These are phyloP conservation scores for Microtus ochrogaster DNA, from an alignment of 2,113 vertebrate genomes.

Conservation along the genomic window DNA sequence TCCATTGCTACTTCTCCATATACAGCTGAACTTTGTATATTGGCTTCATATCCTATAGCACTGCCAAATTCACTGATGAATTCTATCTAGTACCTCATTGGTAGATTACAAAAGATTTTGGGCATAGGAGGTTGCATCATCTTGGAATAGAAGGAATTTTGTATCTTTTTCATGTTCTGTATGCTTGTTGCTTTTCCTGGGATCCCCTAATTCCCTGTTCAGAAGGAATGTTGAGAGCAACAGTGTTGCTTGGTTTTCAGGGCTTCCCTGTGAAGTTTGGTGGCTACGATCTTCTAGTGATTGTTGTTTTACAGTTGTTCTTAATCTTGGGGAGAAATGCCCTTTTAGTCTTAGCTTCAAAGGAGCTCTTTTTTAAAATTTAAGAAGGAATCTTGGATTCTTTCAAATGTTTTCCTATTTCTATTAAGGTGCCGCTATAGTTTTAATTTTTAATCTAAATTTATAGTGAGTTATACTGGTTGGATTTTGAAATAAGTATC, in stretches of 20 bases:
- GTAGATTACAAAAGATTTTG: conserved; percentile 29
- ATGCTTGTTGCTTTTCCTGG: neutral
- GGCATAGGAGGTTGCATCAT: neutral
- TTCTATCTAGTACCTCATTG: conserved; percentile 45
- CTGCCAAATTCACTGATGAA: conserved; percentile 5
- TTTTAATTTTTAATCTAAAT: conserved; percentile 38
- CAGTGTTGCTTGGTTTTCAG: neutral
- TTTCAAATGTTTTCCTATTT: conserved; percentile 29
- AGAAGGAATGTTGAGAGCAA: neutral
- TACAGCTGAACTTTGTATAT: conserved; percentile 27
- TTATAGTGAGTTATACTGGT: conserved; percentile 16
- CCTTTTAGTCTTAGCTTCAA: neutral
- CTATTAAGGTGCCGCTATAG: conserved; percentile 19
- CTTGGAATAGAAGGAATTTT: conserved; percentile 35
- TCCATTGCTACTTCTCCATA: conserved; percentile 30
- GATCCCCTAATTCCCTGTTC: neutral
- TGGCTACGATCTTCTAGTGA: neutral
- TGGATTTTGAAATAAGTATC: conserved; percentile 51
- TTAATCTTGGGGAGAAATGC: neutral
- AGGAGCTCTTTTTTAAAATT: neutral
- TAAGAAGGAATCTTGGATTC: neutral
- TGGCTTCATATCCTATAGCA: neutral
- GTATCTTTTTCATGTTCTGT: neutral
- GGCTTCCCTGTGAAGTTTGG: conserved; percentile 30
- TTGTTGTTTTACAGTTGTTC: neutral